Percentiles rank a stretch among this genome's conserved stretches.
phyloP scores from a whole-genome alignment of 2,113 vertebrate species.

The Seriola dumerili region DNA sequence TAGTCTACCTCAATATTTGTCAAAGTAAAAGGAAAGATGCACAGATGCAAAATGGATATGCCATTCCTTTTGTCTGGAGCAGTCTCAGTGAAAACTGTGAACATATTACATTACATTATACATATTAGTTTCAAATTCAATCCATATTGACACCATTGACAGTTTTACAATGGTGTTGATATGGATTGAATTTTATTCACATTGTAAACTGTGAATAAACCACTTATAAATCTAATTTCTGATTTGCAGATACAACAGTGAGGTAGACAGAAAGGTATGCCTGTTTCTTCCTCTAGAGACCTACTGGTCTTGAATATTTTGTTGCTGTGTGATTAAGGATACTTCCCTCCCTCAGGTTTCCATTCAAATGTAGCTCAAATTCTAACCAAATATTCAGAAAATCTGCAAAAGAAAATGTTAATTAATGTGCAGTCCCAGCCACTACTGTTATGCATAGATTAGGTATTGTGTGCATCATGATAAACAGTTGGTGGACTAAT shows the following conservation, averaged over 20 bases:
- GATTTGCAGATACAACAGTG: neutral
- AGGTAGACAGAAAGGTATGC: neutral
- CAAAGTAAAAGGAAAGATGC: constrained; percentile 1
- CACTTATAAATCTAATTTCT: neutral
- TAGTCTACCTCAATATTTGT: neutral
- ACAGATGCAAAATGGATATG: neutral
- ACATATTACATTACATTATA: neutral
- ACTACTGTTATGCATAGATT: neutral
- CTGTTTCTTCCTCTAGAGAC: neutral
- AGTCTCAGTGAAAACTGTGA: neutral
- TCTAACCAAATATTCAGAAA: neutral
- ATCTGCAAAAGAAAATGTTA: neutral
- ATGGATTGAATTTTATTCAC: no score
- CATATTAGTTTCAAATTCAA: neutral
- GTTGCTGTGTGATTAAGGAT: neutral
- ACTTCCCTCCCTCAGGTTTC: neutral
- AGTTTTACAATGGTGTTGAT: no score
- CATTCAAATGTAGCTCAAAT: neutral
- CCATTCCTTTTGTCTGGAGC: neutral
- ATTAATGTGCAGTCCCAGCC: neutral
- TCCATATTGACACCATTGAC: neutral
- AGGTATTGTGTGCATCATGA: neutral
- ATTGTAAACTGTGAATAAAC: neutral
- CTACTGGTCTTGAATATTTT: neutral
- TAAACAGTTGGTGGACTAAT: neutral